phyloP scores from a whole-genome alignment of 1,140 invertebrate species.

The Aphelenchoides besseyi region DNA sequence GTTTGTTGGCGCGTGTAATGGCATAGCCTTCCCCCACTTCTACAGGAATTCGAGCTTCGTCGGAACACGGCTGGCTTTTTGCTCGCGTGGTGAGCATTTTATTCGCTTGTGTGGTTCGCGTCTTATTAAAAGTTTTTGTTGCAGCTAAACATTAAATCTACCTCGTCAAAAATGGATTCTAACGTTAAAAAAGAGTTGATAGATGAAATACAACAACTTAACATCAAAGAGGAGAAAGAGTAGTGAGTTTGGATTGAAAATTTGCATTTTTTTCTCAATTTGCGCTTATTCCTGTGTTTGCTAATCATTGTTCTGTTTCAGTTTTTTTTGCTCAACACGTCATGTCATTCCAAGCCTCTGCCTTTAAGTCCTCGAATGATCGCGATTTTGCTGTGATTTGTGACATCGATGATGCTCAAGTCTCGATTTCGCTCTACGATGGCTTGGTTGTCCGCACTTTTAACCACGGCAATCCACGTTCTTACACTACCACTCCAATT shows the following conservation, averaged over 20 bases:
- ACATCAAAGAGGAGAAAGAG: slow-evolving; percentile 1
- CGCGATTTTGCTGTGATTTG: no score
- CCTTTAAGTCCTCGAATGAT: no score
- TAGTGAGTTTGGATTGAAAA: background rate
- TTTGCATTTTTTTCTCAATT: background rate
- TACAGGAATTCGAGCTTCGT: slow-evolving; percentile 75
- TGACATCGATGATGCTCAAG: background rate
- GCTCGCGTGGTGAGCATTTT: background rate
- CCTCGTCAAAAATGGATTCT: slow-evolving; percentile 1
- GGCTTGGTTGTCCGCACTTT: background rate
- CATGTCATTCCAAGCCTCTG: background rate
- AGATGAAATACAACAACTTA: slow-evolving; percentile 1
- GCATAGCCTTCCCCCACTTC: slow-evolving; percentile 72
- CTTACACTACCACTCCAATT: background rate
- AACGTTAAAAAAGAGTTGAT: no score
- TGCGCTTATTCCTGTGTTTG: background rate
- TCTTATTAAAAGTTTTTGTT: background rate
- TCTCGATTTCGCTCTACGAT: background rate
- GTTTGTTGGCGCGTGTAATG: slow-evolving; percentile 82
- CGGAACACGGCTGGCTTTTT: slow-evolving; percentile 70
- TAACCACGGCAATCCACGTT: background rate
- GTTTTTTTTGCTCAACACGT: background rate
- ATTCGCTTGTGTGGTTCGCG: background rate
- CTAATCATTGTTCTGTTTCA: background rate
- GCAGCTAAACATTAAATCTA: slow-evolving; percentile 1